Base-by-base conservation (phyloP, 2,797 vertebrate genomes). In the Galagoides demidoff region DNA sequence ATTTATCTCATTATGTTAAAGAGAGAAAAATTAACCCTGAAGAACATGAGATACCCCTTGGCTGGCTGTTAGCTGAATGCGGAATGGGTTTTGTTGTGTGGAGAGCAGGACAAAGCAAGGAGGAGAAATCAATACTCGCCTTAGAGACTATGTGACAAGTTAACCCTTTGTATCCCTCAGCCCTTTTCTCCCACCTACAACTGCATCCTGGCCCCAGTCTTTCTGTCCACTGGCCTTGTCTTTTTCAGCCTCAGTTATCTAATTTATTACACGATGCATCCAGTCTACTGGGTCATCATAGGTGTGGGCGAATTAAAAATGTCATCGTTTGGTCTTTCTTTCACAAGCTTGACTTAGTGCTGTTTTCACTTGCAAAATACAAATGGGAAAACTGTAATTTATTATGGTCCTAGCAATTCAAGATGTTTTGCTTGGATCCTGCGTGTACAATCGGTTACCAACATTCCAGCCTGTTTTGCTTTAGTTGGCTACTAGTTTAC, bases 1-100 rank as follows among this genome's bases (percentile, higher is more conserved):
- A 99, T 99, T 99, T 99, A 99, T 99, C 99, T 99, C 98, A 99
- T 99, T 99, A 99, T 98, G 98, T 98, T 99, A 99, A 99, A 99
- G 99, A 99, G 98, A 98, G 97, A 98, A 99, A 99, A 99, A 99
- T 99, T 99, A 99, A 99, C 99, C 98, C 98, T 97, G 98, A 98
- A 98, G 98, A 97, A 98, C 98, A 98, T 97, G 97, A 99, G 99
- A 99, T 99, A 98, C 95, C 95, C 96, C 95, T 91, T 98, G 49
- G 49, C 49, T 98, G 98, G 97, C 98, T 94, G 78, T 85, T 11
- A 43, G 70, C 52, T 91, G 98, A 98, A 95, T 92, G 90, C 49
- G 96, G 79, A 19, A 29, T 59, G 93, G 95, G 86, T 91, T 92
- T 95, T 97, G 94, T 45, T 71, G 43, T 71, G 91, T 96, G 70